phyloP scores from a whole-genome alignment of 2,113 vertebrate genomes.

The Felis chaus region DNA sequence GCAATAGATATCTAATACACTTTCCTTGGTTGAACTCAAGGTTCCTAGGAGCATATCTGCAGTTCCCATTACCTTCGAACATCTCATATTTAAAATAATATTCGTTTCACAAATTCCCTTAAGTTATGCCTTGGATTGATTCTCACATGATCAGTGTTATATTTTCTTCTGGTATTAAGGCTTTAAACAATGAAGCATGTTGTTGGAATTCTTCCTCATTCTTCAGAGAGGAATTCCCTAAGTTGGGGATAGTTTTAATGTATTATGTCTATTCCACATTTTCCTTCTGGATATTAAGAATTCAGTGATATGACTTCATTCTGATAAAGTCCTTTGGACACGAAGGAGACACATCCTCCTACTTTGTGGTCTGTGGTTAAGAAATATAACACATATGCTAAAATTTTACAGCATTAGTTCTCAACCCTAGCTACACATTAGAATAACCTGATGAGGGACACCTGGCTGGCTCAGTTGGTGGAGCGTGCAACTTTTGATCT shows the following conservation, averaged over 20 bases:
- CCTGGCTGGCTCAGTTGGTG: no score
- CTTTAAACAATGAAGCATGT: neutral
- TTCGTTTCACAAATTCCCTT: neutral
- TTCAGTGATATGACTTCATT: conserved; percentile 15
- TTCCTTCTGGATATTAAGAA: conserved; percentile 8
- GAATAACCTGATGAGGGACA: neutral
- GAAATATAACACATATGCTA: neutral
- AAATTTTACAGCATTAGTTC: neutral
- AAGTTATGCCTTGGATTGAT: neutral
- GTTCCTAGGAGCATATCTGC: neutral
- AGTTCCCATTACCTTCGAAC: neutral
- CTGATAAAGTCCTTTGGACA: neutral
- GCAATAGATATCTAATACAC: neutral
- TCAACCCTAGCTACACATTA: neutral
- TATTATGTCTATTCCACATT: neutral
- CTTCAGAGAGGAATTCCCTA: neutral
- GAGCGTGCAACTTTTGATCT: no score
- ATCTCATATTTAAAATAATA: neutral
- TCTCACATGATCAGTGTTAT: neutral
- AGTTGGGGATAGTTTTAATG: neutral
- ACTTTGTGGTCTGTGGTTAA: conserved; percentile 16
- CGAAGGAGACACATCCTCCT: neutral
- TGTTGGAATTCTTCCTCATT: neutral
- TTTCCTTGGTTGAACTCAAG: neutral
- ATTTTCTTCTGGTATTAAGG: neutral